Evolutionary conservation across 1,140 invertebrate genomes (phyloP), one percentile per base, ranked within the genome.

Genomic region (Zaprionus camerounensis): DNA sequence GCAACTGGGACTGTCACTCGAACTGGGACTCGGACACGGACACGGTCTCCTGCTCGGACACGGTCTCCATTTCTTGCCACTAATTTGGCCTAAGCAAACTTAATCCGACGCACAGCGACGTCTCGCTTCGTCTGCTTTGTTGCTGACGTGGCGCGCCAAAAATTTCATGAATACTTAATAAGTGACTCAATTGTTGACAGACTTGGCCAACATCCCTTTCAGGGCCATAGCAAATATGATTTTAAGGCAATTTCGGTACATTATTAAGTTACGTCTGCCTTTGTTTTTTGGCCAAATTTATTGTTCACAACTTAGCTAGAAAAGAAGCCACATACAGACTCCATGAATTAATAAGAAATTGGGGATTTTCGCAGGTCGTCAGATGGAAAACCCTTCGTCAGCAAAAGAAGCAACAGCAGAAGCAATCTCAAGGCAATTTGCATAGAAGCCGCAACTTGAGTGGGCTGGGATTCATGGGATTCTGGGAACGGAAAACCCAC

Each of bases 21-120:
- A 46, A 46, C n/a, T 22, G 46, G 11, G 20, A 24, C 44, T 49
- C 44, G 44, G 17, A 9, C 44, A 20, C 5, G 44, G 5, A 5
- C 38, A 11, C 31, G 31, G 31, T 11, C 31, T 9, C 13, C 13
- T 7, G 0, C 13, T 41, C 38, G 38, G 38, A 12, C 13, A 15
- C 12, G 38, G 38, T 41, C 6, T 51, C 12, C 11, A 24, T 51
- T 51, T 38, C 36, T 56, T 66, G 62, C 64, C 71, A 64, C 71
- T 86, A 86, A 83, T 81, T 88, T 80, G 67, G 68, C 64, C 69
- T 68, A 80, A 87, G 65, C 75, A 78, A 86, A 78, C 84, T 79
- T 28, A 78, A 56, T 56, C 41, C 66, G 38, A 0, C 36, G 3
- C 13, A 26, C 46, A 64, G 53, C 58, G 41, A 49, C 44, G 2